A percentile compares a stretch with the other conserved stretches of the same genome.
Evolutionary conservation across 2,113 vertebrate species (phyloP).

Genomic region (Lichenostomus cassidix): DNA sequence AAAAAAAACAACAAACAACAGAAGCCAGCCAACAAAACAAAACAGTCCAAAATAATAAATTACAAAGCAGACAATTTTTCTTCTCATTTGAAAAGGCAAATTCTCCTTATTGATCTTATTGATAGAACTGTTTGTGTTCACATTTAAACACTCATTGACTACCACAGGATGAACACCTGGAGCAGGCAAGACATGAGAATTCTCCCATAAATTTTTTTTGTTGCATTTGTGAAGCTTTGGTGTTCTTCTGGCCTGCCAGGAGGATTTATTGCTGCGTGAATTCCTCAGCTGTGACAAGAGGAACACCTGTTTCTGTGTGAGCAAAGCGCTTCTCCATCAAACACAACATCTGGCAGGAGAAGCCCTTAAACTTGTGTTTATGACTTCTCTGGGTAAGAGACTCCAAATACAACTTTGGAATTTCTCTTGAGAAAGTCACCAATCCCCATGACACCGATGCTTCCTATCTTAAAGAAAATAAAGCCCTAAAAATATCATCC

Average conservation of each 20-base stretch:
- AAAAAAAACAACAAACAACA: no score
- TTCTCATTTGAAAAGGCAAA: not conserved
- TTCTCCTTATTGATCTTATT: not conserved
- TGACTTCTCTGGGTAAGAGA: not conserved
- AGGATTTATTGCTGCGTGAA: not conserved
- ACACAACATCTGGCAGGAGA: not conserved
- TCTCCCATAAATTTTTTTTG: not conserved
- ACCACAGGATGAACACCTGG: not conserved
- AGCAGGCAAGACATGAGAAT: not conserved
- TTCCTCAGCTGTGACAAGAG: not conserved
- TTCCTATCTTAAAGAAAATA: not conserved
- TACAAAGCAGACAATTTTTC: not conserved
- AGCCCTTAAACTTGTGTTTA: not conserved
- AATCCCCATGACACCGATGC: accelerated
- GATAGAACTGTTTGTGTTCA: not conserved
- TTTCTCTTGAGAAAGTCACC: not conserved
- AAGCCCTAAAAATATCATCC: not conserved
- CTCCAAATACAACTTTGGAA: not conserved
- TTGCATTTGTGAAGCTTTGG: not conserved
- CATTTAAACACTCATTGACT: not conserved
- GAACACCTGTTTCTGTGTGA: not conserved
- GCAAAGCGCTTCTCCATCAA: not conserved
- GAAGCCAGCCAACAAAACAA: not conserved
- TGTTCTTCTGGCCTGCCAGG: not conserved
- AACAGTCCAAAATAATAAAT: not conserved